These are phyloP conservation scores for Eledona agricola DNA, from an alignment of 2,888 invertebrate genomes.

Conservation along the genomic window DNA sequence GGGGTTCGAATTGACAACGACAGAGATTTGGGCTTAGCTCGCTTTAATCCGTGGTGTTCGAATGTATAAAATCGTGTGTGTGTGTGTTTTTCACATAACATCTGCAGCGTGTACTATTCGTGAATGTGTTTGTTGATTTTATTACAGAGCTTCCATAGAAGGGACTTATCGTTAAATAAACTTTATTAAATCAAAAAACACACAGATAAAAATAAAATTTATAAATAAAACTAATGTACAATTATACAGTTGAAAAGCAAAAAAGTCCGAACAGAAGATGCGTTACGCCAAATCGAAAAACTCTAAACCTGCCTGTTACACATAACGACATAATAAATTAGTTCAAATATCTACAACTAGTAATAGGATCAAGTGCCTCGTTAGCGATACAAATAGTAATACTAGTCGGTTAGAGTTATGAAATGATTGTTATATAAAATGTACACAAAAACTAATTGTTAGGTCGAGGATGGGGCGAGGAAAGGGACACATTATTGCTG, in stretches of 20 bases:
- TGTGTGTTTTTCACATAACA: no score
- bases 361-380: constrained; percentile 47
- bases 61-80: no score
- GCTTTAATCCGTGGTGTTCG: no score
- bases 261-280: constrained; percentile 38
- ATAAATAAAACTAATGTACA: constrained; percentile 52
- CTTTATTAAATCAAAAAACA: constrained; percentile 52
- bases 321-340: constrained; percentile 47
- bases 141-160: constrained; percentile 17
- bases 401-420: constrained; percentile 51
- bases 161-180: constrained; percentile 45
- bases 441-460: constrained; percentile 51
- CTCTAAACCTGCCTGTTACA: constrained; percentile 43
- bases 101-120: no score
- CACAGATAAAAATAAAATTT: constrained; percentile 50
- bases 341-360: constrained; percentile 49
- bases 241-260: constrained; percentile 46
- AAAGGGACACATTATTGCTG: constrained; percentile 71
- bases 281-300: constrained; percentile 23
- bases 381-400: constrained; percentile 52
- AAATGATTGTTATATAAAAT: constrained; percentile 52
- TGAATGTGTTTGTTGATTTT: no score
- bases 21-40: no score
- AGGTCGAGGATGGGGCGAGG: constrained; percentile 41
- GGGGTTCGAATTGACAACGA: no score